Conservation (phyloP, 2,113 vertebrate genomes). For the Notarius lentiginosus region DNA sequence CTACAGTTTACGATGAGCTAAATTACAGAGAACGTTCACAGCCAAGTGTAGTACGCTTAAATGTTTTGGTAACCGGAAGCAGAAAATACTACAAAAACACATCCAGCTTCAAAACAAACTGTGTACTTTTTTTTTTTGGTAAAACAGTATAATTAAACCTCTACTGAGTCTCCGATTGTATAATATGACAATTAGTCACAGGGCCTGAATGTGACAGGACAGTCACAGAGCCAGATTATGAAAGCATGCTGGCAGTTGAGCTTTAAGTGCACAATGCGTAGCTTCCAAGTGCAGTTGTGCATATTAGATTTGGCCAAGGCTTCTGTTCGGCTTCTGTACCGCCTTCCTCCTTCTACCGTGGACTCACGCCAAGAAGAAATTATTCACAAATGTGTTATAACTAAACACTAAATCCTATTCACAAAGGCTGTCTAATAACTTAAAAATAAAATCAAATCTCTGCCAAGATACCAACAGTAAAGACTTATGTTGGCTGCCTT, state of each 20-base stretch:
- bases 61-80: background rate
- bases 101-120: background rate
- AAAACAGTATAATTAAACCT: background rate
- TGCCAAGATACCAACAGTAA: conserved; percentile 34
- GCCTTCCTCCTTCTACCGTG: conserved; percentile 46
- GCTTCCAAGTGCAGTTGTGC: conserved; percentile 56
- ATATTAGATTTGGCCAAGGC: conserved; percentile 54
- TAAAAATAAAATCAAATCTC: conserved; percentile 16
- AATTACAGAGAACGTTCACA: too few species aligned
- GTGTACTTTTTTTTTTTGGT: background rate
- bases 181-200: background rate
- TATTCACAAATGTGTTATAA: conserved; percentile 52
- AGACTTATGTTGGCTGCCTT: conserved; percentile 22
- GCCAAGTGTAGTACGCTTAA: too few species aligned
- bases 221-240: background rate
- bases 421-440: conserved; percentile 48
- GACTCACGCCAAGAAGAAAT: conserved; percentile 47
- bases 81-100: background rate
- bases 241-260: conserved; percentile 12
- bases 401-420: conserved; percentile 45
- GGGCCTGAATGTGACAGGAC: background rate
- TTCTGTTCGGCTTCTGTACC: conserved; percentile 58
- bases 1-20: too few species aligned
- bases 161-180: background rate
- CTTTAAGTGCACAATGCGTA: conserved; percentile 26